A percentile compares a stretch with the other conserved stretches of the same genome.
These are phyloP conservation scores for Chionis minor DNA, from an alignment of 2,113 vertebrate species.

Conservation along the genomic window DNA sequence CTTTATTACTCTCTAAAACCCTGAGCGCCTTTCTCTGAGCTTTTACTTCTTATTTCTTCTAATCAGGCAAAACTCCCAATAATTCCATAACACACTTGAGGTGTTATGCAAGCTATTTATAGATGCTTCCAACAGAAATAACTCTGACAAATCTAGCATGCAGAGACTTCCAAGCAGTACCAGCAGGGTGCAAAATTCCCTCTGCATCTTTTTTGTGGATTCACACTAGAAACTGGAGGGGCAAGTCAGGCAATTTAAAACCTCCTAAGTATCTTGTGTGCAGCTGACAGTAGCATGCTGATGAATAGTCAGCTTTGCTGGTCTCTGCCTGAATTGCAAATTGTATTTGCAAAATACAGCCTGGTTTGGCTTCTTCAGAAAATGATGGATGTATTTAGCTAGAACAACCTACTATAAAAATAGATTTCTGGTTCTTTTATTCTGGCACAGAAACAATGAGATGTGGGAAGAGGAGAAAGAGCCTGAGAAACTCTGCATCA, in stretches of 20 bases:
- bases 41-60: slow-evolving; percentile 24
- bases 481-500: slow-evolving; percentile 13
- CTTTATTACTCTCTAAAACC: not conserved
- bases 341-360: not conserved
- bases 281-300: not conserved
- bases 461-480: slow-evolving; percentile 21
- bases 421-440: not conserved
- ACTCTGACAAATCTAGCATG: not conserved
- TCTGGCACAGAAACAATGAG: slow-evolving; percentile 28
- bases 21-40: not conserved
- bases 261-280: not conserved
- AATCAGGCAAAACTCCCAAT: slow-evolving; percentile 36
- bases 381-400: slow-evolving; percentile 2
- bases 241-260: not conserved
- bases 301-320: not conserved
- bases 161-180: not conserved
- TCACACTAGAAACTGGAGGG: not conserved
- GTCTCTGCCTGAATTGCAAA: not conserved
- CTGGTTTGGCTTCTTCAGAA: not conserved
- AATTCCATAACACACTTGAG: not conserved
- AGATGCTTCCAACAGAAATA: slow-evolving; percentile 46
- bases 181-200: not conserved
- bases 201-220: not conserved
- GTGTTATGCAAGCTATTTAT: slow-evolving; percentile 31
- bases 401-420: slow-evolving; percentile 10